Conservation (phyloP, 2,888 invertebrate species). For the Axea sp. region DNA sequence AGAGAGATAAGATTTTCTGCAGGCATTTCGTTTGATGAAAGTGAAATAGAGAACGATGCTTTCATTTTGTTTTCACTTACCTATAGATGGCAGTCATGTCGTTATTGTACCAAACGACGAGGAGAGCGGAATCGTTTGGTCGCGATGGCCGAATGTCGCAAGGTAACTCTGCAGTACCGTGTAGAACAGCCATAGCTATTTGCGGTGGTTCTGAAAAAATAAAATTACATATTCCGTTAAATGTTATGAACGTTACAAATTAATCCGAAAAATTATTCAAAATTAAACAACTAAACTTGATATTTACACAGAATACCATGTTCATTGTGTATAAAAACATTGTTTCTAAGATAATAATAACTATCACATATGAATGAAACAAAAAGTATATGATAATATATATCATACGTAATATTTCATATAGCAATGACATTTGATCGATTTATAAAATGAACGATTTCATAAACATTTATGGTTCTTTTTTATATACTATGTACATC, state of each 20-base stretch:
- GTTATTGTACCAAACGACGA: conserved; percentile 95
- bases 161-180: conserved; percentile 89
- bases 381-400: no score
- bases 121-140: conserved; percentile 88
- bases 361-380: no score
- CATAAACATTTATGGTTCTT: no score
- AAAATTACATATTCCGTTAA: no score
- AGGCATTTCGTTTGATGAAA: neutral
- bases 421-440: no score
- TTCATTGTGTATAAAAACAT: no score
- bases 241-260: no score
- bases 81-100: conserved; percentile 93
- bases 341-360: no score
- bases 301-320: no score
- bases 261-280: conserved; percentile 2
- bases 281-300: neutral
- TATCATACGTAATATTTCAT: no score
- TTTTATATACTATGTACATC: no score
- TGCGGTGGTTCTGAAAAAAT: conserved; percentile 82
- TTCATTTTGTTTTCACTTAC: conserved; percentile 78
- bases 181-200: conserved; percentile 86
- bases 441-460: no score
- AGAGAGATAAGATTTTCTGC: conserved; percentile 37
- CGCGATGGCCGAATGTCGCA: conserved; percentile 91
- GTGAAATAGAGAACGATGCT: neutral